Percentiles rank a stretch among this genome's conserved stretches.
phyloP scores from a whole-genome alignment of 1,140 invertebrate genomes.

The Chrysoperla carnea region DNA sequence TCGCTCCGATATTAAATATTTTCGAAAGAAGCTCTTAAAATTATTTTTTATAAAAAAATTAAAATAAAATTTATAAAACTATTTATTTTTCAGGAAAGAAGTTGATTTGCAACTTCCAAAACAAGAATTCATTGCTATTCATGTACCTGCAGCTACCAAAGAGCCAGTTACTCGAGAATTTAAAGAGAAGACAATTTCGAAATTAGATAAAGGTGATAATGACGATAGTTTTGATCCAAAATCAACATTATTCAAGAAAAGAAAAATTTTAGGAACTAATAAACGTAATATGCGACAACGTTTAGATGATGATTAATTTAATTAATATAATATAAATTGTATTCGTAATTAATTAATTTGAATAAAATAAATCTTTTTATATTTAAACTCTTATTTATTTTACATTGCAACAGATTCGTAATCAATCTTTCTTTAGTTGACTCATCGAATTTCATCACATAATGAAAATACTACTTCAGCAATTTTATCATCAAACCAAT shows the following conservation, averaged over 20 bases:
- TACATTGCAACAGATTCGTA: too few species aligned
- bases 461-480: too few species aligned
- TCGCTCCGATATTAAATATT: too few species aligned
- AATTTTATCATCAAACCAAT: too few species aligned
- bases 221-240: constrained; percentile 1
- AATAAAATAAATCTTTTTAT: too few species aligned
- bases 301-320: constrained; percentile 28
- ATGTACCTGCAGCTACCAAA: constrained; percentile 13
- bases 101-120: constrained; percentile 36
- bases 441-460: too few species aligned
- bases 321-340: too few species aligned
- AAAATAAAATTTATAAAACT: not conserved
- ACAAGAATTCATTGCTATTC: constrained; percentile 15
- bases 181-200: constrained; percentile 36
- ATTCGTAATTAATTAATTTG: too few species aligned
- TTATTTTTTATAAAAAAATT: not conserved
- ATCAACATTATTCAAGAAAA: constrained; percentile 35
- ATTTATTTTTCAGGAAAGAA: constrained; percentile 9
- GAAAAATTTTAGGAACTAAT: constrained; percentile 30
- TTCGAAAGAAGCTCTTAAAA: too few species aligned
- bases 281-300: constrained; percentile 32
- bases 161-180: constrained; percentile 28
- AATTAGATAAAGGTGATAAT: constrained; percentile 25
- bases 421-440: too few species aligned
- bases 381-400: too few species aligned